Conservation (phyloP, 2,888 invertebrate species). For the Allacma fusca region DNA sequence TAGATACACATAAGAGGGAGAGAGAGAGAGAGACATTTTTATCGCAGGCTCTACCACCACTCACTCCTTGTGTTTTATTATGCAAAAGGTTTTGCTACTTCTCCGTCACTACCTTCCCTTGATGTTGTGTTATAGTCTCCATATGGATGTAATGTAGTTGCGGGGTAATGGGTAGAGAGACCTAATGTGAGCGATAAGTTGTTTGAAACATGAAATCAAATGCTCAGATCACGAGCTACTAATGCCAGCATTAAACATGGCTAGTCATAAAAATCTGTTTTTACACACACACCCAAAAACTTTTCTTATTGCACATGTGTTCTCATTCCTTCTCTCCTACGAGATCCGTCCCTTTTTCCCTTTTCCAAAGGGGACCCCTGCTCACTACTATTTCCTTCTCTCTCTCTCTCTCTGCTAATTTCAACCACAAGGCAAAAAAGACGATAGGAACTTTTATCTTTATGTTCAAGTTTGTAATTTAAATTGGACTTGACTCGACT, state of each 20-base stretch:
- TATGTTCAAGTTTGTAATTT: too few species aligned
- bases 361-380: background rate
- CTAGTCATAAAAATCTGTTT: conserved; percentile 31
- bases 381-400: background rate
- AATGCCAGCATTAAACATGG: conserved; percentile 40
- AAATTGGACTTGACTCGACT: too few species aligned
- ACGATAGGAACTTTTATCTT: too few species aligned
- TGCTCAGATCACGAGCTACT: conserved; percentile 47
- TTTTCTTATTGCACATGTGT: background rate
- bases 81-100: conserved; percentile 4
- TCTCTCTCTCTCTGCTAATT: background rate
- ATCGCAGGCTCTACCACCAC: too few species aligned
- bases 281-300: background rate
- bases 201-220: conserved; percentile 24
- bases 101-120: background rate
- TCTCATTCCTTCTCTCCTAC: background rate
- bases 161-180: background rate
- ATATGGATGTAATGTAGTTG: background rate
- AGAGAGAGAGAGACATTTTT: too few species aligned
- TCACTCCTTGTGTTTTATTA: background rate
- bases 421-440: too few species aligned
- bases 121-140: background rate
- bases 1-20: too few species aligned
- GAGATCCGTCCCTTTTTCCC: background rate
- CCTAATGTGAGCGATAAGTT: too few species aligned